Conservation (phyloP, 1,140 invertebrate genomes). For the Galleria mellonella region DNA sequence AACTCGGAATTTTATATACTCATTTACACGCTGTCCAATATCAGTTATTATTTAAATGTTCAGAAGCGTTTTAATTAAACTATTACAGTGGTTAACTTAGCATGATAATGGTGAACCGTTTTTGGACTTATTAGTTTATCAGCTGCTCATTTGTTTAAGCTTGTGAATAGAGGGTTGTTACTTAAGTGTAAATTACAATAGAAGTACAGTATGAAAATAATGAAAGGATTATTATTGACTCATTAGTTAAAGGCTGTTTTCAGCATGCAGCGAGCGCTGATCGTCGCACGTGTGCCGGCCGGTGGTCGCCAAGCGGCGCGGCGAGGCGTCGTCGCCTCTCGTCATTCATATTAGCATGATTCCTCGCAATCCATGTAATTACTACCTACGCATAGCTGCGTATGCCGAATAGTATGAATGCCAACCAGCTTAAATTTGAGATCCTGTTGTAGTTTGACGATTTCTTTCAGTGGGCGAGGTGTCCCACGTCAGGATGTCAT, state of each 20-base stretch:
- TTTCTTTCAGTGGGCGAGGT: constrained; percentile 20
- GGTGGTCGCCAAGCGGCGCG: constrained; percentile 37
- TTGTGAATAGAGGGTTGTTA: background rate
- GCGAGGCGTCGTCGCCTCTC: constrained; percentile 26
- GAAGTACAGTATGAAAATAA: constrained; percentile 11
- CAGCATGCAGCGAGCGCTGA: constrained; percentile 29
- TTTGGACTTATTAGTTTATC: background rate
- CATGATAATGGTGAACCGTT: background rate
- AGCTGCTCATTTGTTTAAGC: background rate
- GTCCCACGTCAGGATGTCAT: constrained; percentile 26
- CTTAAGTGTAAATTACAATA: background rate
- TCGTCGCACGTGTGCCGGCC: constrained; percentile 42
- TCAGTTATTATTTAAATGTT: background rate
- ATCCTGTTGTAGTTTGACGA: constrained; percentile 8
- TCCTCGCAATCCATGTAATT: constrained; percentile 32
- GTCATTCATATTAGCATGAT: constrained; percentile 50
- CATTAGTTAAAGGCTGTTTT: constrained; percentile 30
- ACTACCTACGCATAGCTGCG: constrained; percentile 29
- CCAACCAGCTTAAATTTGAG: background rate
- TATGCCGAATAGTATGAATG: constrained; percentile 21
- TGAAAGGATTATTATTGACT: constrained; percentile 26
- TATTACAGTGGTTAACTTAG: background rate
- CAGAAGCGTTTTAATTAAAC: background rate
- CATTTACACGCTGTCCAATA: background rate
- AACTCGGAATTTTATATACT: constrained; percentile 14